Percentiles rank a stretch among this genome's conserved stretches.
phyloP scores from a whole-genome alignment of 1,140 invertebrate genomes.

The Bombyx mandarina region DNA sequence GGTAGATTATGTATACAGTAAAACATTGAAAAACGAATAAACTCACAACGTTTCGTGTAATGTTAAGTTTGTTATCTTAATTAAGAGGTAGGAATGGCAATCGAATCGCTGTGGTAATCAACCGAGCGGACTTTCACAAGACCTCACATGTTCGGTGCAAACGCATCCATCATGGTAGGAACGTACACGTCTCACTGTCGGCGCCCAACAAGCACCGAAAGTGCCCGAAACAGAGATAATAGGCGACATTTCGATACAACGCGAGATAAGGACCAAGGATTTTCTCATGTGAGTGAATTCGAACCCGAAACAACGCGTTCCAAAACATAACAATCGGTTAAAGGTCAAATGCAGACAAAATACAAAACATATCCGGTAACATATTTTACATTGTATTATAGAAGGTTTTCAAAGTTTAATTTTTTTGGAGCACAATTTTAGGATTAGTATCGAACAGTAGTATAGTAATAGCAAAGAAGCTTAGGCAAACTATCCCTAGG shows the following conservation, averaged over 20 bases:
- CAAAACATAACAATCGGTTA: conserved; percentile 19
- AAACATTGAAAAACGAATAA: not conserved
- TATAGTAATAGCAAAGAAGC: too few relatives aligned
- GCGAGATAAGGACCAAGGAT: conserved; percentile 50
- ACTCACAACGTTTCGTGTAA: not conserved
- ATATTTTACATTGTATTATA: too few relatives aligned
- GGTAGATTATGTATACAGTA: too few relatives aligned
- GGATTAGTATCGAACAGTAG: too few relatives aligned
- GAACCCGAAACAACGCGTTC: conserved; percentile 13
- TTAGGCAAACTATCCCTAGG: too few relatives aligned
- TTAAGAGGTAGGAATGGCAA: too few relatives aligned
- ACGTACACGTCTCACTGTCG: conserved; percentile 38
- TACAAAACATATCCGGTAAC: conserved; percentile 10
- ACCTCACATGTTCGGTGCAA: conserved; percentile 41
- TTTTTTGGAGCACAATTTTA: too few relatives aligned
- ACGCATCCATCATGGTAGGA: conserved; percentile 61
- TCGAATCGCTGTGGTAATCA: too few relatives aligned
- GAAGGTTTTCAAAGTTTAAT: too few relatives aligned
- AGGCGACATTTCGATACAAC: conserved; percentile 65
- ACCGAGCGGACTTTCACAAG: conserved; percentile 26
- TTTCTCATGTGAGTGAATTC: conserved; percentile 52
- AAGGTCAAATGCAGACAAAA: conserved; percentile 45
- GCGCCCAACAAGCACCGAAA: conserved; percentile 52
- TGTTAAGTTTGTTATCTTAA: not conserved
- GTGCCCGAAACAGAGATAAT: conserved; percentile 58